These are phyloP conservation scores for Isotomurus palustris DNA, from an alignment of 2,888 invertebrate genomes.

Conservation along the genomic window DNA sequence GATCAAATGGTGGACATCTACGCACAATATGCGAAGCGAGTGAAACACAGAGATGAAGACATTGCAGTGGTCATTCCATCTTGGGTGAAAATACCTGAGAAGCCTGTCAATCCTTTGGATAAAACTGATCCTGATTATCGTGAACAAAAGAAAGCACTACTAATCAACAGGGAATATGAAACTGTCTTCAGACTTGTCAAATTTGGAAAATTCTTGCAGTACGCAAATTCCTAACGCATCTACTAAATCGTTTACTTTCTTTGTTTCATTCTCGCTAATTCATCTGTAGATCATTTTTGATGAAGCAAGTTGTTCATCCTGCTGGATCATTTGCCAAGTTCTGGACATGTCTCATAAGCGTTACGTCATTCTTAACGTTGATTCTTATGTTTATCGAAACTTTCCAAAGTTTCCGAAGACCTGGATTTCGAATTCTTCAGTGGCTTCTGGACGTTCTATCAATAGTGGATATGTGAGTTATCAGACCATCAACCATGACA, in stretches of 20 bases:
- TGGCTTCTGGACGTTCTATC: conserved; percentile 21
- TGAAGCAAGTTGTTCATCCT: conserved; percentile 37
- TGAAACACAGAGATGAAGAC: not conserved
- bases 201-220: conserved; percentile 12
- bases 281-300: conserved; percentile 27
- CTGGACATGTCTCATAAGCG: conserved; percentile 34
- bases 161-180: conserved; percentile 25
- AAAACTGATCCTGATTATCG: conserved; percentile 4
- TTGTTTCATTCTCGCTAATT: not conserved
- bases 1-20: conserved; percentile 30
- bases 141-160: not conserved
- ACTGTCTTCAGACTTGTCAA: conserved; percentile 3
- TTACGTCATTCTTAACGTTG: conserved; percentile 27
- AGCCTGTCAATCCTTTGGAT: not conserved
- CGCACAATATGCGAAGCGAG: conserved; percentile 13
- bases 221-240: not conserved
- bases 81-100: conserved; percentile 29
- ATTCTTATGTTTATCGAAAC: conserved; percentile 25
- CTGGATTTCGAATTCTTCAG: conserved; percentile 24
- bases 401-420: conserved; percentile 21
- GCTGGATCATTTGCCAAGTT: conserved; percentile 38
- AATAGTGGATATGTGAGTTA: conserved; percentile 33
- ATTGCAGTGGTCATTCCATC: conserved; percentile 20
- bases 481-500: not conserved
- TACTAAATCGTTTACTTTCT: too few species aligned